Base-by-base conservation (phyloP, 2,888 invertebrate genomes). In the Diarsia dahlii region DNA sequence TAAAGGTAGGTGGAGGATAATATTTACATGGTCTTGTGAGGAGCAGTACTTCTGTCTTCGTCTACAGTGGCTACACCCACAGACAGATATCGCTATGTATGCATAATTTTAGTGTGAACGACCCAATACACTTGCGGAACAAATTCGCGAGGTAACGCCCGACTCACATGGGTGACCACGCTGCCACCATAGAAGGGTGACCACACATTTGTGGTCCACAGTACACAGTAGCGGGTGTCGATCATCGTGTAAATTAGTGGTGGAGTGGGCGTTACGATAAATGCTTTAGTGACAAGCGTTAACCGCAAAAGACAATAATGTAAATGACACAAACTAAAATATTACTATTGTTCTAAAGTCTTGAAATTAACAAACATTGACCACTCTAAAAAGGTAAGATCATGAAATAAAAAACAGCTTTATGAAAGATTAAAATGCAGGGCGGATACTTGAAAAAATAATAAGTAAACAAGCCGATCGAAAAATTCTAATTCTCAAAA, bases 91-190 rank as follows among this genome's bases (percentile, higher is more conserved):
- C 60, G 54, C 76, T 68, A 78, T 78, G 48, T 86, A 83, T 84
- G 86, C 80, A 87, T 77, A 88, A 82, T 80, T 77, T 80, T 69
- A 54, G 73, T 80, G 83, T 86, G 76, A 88, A 82, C 67, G 82
- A 86, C 88, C 88, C 60, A 46, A 79, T 80, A 80, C 48, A 82
- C 71, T 84, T 79, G 80, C 73, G 66, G 64, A 76, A 75, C 71
- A 56, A 82, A 76, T 85, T 87, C 64, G 79, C 79, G 71, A 80
- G 67, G 71, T 78, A 78, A 63, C 62, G 67, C 52, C 50, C 68
- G 68, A 52, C 65, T 76, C 80, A 78, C 75, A 64, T 67, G 71
- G 52, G 58, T 76, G 76, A 83, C 67, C 81, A 84, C 63, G 34
- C 23, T 20, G 15, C 65, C 9, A 60, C 63, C 23, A 20, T 63